Percentiles rank a stretch among this genome's conserved stretches.
phyloP scores from a whole-genome alignment of 2,113 vertebrate genomes.

The Mus spicilegus region DNA sequence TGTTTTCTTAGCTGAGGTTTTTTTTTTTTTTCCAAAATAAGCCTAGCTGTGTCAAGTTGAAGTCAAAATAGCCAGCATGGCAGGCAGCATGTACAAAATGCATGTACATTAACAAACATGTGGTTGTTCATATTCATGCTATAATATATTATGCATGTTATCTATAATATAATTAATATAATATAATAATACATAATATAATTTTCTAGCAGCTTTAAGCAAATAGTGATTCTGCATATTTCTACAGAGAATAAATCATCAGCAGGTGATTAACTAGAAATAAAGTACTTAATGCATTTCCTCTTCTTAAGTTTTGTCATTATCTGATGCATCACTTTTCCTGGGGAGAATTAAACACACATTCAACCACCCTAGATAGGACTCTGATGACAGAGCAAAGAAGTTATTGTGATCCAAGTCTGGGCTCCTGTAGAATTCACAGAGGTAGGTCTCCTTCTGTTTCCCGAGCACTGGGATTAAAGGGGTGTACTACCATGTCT shows the following conservation, averaged over 20 bases:
- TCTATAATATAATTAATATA: not conserved
- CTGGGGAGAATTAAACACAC: not conserved
- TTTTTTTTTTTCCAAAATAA: not conserved
- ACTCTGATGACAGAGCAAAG: not conserved
- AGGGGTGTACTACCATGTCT: not conserved
- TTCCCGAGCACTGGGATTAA: not conserved
- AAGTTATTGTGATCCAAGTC: not conserved
- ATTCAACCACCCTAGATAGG: not conserved
- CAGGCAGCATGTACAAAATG: slow-evolving; percentile 24
- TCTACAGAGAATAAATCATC: slow-evolving; percentile 9
- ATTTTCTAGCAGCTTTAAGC: not conserved
- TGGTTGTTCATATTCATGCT: not conserved
- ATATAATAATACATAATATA: not conserved
- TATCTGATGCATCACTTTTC: not conserved
- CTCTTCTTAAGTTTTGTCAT: not conserved
- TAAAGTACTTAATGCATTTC: not conserved
- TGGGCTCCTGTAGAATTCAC: not conserved
- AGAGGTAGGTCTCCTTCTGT: not conserved
- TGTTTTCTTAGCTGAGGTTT: not conserved
- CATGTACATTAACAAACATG: not conserved
- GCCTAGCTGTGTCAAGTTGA: not conserved
- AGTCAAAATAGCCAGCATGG: not conserved
- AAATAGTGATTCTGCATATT: slow-evolving; percentile 41
- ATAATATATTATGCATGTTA: not conserved
- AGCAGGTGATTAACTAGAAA: slow-evolving; percentile 34